Percentiles rank a stretch among this genome's conserved stretches.
These are phyloP conservation scores for Dendronephthya gigantea DNA, from an alignment of 64 coral and sea anemone species.

Conservation along the genomic window DNA sequence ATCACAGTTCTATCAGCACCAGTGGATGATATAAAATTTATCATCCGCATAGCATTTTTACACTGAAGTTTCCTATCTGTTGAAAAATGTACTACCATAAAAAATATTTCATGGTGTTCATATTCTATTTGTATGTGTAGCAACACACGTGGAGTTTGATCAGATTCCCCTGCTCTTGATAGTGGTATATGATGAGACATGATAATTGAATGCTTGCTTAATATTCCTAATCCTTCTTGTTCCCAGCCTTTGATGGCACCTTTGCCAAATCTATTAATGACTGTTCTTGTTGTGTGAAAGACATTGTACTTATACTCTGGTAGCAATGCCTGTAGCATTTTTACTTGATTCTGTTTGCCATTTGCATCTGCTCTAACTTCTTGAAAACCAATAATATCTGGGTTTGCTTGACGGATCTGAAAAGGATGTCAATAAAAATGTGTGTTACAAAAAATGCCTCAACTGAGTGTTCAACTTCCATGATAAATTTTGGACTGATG, in stretches of 20 bases:
- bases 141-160: constrained; percentile 56
- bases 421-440: not conserved
- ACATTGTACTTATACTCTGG: constrained; percentile 53
- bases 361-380: constrained; percentile 61
- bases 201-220: constrained; percentile 76
- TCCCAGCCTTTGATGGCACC: constrained; percentile 64
- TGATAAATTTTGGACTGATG: no score
- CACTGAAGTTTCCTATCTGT: constrained; percentile 77
- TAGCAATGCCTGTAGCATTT: constrained; percentile 51
- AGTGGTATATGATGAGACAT: constrained; percentile 57
- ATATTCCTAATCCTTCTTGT: constrained; percentile 70
- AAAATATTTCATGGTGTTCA: constrained; percentile 48
- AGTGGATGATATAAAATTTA: constrained; percentile 56
- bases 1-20: constrained; percentile 53
- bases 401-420: constrained; percentile 57
- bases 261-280: constrained; percentile 35
- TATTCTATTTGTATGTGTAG: constrained; percentile 64
- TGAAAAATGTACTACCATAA: constrained; percentile 75
- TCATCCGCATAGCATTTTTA: constrained; percentile 59
- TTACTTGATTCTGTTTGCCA: constrained; percentile 56
- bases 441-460: no score
- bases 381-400: constrained; percentile 95
- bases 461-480: no score
- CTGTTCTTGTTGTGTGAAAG: constrained; percentile 43
- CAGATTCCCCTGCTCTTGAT: constrained; percentile 28